Conservation (phyloP, 1,140 invertebrate genomes). For the Lepidostoma basale region DNA sequence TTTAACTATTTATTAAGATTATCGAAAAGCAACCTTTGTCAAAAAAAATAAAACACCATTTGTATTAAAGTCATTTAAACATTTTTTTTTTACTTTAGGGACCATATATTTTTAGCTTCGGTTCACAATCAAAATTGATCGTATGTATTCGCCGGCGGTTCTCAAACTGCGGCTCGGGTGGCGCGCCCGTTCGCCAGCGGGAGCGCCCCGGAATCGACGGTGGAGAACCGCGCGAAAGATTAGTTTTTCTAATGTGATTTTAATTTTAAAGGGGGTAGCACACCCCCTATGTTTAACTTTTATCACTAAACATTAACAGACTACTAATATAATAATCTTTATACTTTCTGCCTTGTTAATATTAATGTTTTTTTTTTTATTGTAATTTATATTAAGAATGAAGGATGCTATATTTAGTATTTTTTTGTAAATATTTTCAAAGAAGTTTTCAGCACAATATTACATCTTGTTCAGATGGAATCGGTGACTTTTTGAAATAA, state of each 20-base stretch:
- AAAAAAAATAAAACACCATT: too few species aligned
- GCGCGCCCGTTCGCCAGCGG: conserved; percentile 1
- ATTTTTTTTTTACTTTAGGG: conserved; percentile 27
- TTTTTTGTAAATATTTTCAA: conserved; percentile 31
- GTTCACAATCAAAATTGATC: conserved; percentile 13
- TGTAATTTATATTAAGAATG: conserved; percentile 3
- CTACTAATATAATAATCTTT: conserved; percentile 23
- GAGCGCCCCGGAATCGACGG: neutral
- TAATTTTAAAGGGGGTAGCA: conserved; percentile 8
- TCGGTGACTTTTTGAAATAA: neutral
- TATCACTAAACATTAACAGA: conserved; percentile 23
- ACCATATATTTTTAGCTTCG: conserved; percentile 19
- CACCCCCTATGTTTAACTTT: neutral
- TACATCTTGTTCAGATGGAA: neutral
- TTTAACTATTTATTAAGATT: too few species aligned
- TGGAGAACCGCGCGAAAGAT: neutral
- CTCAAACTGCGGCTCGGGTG: too few species aligned
- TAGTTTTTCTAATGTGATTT: conserved; percentile 21
- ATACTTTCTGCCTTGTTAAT: conserved; percentile 17
- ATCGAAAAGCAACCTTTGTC: too few species aligned
- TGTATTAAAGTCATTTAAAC: too few species aligned
- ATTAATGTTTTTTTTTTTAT: conserved; percentile 20
- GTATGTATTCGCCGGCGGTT: neutral
- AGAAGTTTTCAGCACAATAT: neutral
- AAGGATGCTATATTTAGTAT: conserved; percentile 18